Percentiles rank a stretch among this genome's conserved stretches.
Conservation (phyloP, 2,113 vertebrate genomes). For the Micromys minutus region DNA sequence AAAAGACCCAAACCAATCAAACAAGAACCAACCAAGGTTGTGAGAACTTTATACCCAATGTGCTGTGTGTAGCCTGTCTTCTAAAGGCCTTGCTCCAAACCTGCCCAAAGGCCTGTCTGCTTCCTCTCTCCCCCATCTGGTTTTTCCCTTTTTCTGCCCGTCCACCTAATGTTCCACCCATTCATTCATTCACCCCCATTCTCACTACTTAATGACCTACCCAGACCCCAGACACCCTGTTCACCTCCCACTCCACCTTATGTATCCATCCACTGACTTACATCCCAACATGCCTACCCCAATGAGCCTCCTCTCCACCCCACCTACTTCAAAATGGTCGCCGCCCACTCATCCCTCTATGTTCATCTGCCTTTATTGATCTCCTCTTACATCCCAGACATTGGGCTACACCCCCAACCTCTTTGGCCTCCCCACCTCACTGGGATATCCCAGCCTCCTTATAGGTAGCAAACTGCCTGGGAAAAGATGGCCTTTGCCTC, state of each 20-base stretch:
- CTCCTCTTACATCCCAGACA: background rate
- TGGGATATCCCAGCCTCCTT: conserved; percentile 24
- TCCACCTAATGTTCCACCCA: background rate
- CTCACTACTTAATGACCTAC: background rate
- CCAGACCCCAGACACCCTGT: background rate
- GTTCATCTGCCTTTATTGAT: background rate
- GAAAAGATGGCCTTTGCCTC: background rate
- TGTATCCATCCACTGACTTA: too few species aligned
- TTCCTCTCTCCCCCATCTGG: background rate
- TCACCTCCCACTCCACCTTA: background rate
- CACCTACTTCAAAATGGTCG: background rate
- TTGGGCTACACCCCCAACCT: background rate
- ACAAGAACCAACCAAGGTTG: background rate
- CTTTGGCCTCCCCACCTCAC: background rate
- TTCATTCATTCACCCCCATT: background rate
- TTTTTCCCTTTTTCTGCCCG: background rate
- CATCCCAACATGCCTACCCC: background rate
- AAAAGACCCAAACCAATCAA: background rate
- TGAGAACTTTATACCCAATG: background rate
- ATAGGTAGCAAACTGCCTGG: background rate
- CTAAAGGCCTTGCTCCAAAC: background rate
- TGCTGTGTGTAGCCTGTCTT: background rate
- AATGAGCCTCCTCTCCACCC: background rate
- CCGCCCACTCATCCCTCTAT: background rate
- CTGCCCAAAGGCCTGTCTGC: background rate